Conservation (phyloP, 2,797 vertebrate genomes). For the Parauchenoglanis punctatus region DNA sequence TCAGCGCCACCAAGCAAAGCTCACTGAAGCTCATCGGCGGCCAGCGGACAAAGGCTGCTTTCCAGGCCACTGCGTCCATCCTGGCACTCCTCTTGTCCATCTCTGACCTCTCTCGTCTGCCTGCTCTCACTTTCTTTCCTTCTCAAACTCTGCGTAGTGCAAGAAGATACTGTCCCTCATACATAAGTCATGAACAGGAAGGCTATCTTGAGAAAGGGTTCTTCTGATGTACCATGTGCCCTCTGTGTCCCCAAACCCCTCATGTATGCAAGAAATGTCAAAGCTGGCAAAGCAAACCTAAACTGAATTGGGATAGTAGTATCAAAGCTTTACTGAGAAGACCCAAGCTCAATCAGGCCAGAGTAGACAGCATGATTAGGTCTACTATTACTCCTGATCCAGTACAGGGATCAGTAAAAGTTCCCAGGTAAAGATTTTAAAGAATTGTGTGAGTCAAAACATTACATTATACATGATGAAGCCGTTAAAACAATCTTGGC, state of each 20-base stretch:
- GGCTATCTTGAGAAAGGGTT: conserved; percentile 63
- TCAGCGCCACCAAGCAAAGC: conserved; percentile 32
- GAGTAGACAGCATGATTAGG: not conserved
- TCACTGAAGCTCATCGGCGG: conserved; percentile 42
- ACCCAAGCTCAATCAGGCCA: not conserved
- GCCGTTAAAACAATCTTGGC: not conserved
- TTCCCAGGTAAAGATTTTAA: not conserved
- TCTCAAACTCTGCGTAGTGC: conserved; percentile 67
- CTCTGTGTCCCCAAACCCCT: not conserved
- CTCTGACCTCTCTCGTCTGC: conserved; percentile 32
- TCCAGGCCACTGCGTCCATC: conserved; percentile 34
- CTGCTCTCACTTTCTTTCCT: conserved; percentile 25
- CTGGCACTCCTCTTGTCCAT: conserved; percentile 22
- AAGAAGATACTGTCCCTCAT: conserved; percentile 78
- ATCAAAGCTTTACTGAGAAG: conserved; percentile 21
- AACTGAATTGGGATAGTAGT: not conserved
- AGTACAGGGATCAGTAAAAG: not conserved
- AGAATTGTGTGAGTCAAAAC: not conserved
- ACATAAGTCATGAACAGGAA: conserved; percentile 80
- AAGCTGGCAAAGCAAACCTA: not conserved
- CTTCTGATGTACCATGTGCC: conserved; percentile 6
- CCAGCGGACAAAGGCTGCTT: conserved; percentile 32
- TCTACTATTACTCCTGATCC: not conserved
- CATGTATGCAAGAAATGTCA: not conserved
- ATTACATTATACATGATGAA: not conserved